A percentile compares a stretch with the other conserved stretches of the same genome.
phyloP scores from a whole-genome alignment of 2,797 vertebrate genomes.

The Coregonus suidteri region DNA sequence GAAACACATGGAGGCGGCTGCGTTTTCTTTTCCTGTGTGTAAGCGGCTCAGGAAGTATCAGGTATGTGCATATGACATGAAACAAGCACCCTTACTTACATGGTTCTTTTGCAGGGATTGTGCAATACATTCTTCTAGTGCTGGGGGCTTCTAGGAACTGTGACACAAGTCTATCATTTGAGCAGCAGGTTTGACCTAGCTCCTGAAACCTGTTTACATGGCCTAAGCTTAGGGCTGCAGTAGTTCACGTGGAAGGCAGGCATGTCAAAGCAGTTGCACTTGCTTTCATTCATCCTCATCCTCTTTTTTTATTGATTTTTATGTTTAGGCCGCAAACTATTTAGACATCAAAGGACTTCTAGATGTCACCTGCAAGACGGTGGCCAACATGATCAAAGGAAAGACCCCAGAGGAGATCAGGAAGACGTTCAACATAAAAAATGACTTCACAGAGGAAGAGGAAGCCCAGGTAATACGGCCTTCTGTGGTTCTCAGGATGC shows the following conservation, averaged over 20 bases:
- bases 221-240: background rate
- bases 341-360: constrained; percentile 97
- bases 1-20: background rate
- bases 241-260: background rate
- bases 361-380: constrained; percentile 95
- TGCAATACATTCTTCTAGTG: constrained; percentile 26
- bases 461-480: constrained; percentile 90
- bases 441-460: constrained; percentile 99
- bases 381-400: constrained; percentile 97
- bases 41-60: background rate
- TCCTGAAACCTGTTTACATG: constrained; percentile 33
- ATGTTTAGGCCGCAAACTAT: constrained; percentile 93
- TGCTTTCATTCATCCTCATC: background rate
- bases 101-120: constrained; percentile 20
- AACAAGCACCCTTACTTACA: background rate
- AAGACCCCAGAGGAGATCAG: constrained; percentile 99
- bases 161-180: constrained; percentile 38
- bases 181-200: constrained; percentile 3
- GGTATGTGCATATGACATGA: too few species aligned
- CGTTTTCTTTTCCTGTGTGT: too few species aligned
- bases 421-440: constrained; percentile 99
- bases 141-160: constrained; percentile 42
- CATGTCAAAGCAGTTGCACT: background rate
- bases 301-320: background rate
- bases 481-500: background rate